These are phyloP conservation scores for Percopsis omiscomaycus DNA, from an alignment of 2,797 vertebrate genomes.

Conservation along the genomic window DNA sequence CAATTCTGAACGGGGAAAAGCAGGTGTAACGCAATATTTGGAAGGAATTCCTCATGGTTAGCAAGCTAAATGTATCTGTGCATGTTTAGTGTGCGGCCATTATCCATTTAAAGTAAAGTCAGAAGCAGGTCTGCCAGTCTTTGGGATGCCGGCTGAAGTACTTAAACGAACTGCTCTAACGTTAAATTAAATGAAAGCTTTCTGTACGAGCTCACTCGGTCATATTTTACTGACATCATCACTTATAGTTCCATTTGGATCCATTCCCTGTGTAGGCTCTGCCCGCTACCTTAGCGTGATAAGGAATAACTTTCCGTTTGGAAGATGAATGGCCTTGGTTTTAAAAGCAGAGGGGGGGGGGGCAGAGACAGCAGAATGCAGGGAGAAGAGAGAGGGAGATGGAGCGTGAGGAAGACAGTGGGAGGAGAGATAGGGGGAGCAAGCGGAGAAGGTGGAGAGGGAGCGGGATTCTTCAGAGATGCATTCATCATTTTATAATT, in stretches of 20 bases:
- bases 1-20: no score
- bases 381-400: constrained; percentile 10
- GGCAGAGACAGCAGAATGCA: constrained; percentile 2
- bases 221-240: constrained; percentile 34
- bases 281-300: constrained; percentile 43
- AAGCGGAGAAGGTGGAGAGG: constrained; percentile 19
- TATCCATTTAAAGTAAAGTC: constrained; percentile 1
- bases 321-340: constrained; percentile 50
- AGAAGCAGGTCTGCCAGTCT: constrained; percentile 10
- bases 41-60: no score
- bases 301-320: constrained; percentile 39
- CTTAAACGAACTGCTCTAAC: constrained; percentile 20
- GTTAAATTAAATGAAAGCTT: constrained; percentile 31
- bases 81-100: neutral
- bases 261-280: constrained; percentile 30
- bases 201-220: constrained; percentile 24
- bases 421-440: constrained; percentile 16
- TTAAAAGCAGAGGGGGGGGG: constrained; percentile 14
- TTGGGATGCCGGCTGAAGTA: constrained; percentile 1
- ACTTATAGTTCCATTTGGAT: constrained; percentile 36
- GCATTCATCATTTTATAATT: constrained; percentile 47
- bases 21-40: no score
- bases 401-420: constrained; percentile 27
- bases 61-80: neutral
- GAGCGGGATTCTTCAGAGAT: constrained; percentile 27